Base-by-base conservation (phyloP, 2,888 invertebrate species). In the Ariolimax columbianus region DNA sequence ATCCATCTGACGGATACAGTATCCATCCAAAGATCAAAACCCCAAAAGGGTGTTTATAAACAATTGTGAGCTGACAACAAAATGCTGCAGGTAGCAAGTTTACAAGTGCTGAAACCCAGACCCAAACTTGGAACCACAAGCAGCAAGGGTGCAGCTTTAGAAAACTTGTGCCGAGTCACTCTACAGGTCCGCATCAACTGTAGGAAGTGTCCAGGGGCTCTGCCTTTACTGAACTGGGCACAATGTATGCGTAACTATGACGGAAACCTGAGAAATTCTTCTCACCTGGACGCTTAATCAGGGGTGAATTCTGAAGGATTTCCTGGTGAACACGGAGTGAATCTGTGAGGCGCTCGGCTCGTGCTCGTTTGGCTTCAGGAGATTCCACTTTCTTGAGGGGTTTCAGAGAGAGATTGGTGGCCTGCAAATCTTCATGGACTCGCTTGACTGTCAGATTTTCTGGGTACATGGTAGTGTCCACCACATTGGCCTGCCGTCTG, bases 231-330 rank as follows among this genome's bases (percentile, higher is more conserved):
- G 77, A 40, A 40, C 85, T 86, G 33, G 40, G 26, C 36, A 85
- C 82, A 1, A 78, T 85, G 78, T 85, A 82, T 70, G 85, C 85
- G 30, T 87, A 87, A 33, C 86, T 86, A 38, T 87, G 86, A 6
- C 87, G 84, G 73, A 85, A 87, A 0, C 87, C 87, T 9, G 87
- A 86, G 47, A 86, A 85, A 83, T 87, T 85, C 23, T 85, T 82
- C 68, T 87, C 87, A 6, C 86, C 77, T 30, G 86, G 87, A 33
- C 83, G 79, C 70, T 87, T 87, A 30, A 87, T 85, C 79, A 87
- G 82, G 30, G 87, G 87, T 4, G 87, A 87, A 70, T 87, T 87
- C 77, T 86, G 84, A 40, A 87, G 79, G 30, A 87, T 87, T 79
- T 87, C 87, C 43, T 86, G 86, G 36, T 87, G 87, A 75, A 83